A percentile compares a stretch with the other conserved stretches of the same genome.
Evolutionary conservation across 2,888 invertebrate species (phyloP).

Genomic region (Rotaria macrura): DNA sequence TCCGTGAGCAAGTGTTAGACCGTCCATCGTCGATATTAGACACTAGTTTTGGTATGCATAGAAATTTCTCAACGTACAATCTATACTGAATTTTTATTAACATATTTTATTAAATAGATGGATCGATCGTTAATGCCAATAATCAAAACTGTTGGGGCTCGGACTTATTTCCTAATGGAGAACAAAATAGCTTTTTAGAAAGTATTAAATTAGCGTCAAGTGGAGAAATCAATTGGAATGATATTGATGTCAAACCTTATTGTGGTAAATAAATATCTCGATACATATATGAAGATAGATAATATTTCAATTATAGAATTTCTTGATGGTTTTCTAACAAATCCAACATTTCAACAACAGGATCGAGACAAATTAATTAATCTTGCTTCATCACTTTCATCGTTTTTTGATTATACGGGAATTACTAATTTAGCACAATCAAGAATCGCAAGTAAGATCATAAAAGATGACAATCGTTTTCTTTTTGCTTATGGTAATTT

Average conservation of each 20-base stretch:
- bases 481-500: too few relatives aligned
- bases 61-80: neutral
- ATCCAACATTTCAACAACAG: constrained; percentile 1
- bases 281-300: neutral
- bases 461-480: too few relatives aligned
- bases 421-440: constrained; percentile 33
- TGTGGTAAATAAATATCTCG: constrained; percentile 39
- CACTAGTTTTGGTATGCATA: neutral
- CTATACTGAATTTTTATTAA: too few relatives aligned
- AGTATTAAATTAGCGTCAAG: constrained; percentile 43
- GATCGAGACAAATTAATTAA: constrained; percentile 47
- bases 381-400: constrained; percentile 46
- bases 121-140: neutral
- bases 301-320: neutral
- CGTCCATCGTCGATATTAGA: neutral
- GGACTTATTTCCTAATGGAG: neutral
- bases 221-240: constrained; percentile 43
- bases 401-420: constrained; percentile 44
- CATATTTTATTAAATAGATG: neutral
- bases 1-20: neutral
- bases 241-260: constrained; percentile 46
- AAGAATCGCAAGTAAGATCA: neutral
- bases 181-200: constrained; percentile 36
- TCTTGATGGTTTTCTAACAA: neutral
- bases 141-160: neutral